Evolutionary conservation across 2,888 invertebrate species (phyloP).

Genomic region (Orthosia gracilis): DNA sequence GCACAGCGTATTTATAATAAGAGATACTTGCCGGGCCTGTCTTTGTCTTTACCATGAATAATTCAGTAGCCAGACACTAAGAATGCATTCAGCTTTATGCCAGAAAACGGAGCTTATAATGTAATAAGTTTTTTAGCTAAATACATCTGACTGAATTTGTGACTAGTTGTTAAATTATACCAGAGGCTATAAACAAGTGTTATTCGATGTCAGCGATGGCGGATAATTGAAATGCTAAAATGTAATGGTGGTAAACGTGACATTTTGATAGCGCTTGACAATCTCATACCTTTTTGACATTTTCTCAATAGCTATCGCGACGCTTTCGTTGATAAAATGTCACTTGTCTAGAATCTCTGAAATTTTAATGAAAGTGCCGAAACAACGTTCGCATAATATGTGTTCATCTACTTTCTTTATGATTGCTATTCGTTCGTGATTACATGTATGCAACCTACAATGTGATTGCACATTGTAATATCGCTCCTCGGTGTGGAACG

Average conservation of each 20-base stretch:
- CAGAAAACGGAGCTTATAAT: conserved; percentile 61
- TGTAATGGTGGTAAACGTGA: no score
- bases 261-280: no score
- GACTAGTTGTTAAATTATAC: conserved; percentile 4
- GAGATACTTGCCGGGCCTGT: conserved; percentile 67
- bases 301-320: no score
- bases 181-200: neutral
- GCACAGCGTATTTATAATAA: conserved; percentile 53
- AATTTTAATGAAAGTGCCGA: neutral
- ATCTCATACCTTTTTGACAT: no score
- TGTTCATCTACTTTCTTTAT: conserved; percentile 51
- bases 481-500: conserved; percentile 65
- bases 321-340: no score
- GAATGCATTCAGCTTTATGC: conserved; percentile 70
- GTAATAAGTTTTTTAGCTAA: conserved; percentile 36
- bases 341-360: no score
- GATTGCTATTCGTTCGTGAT: conserved; percentile 47
- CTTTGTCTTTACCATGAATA: conserved; percentile 72
- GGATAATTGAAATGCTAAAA: no score
- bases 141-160: conserved; percentile 33
- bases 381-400: neutral
- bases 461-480: conserved; percentile 67
- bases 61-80: conserved; percentile 67
- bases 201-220: no score
- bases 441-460: conserved; percentile 62